These are phyloP conservation scores for Euphysa ruthae DNA, from an alignment of 30 jellyfish, hydroid and myxozoan genomes.

Conservation along the genomic window DNA sequence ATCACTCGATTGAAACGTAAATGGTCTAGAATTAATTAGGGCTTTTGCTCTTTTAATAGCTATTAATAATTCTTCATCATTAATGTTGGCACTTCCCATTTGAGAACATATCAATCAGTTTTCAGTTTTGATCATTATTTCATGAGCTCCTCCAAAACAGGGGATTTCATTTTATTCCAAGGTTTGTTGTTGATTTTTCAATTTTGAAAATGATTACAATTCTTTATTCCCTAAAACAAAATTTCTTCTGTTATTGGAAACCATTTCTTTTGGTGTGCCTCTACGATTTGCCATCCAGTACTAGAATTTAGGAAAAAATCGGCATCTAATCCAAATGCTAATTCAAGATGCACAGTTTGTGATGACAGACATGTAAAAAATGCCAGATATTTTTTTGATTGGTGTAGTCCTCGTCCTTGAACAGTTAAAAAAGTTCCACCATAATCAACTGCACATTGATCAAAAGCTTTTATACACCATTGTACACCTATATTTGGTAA, in stretches of 20 bases:
- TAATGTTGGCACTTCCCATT: neutral
- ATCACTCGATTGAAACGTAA: neutral
- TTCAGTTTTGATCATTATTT: neutral
- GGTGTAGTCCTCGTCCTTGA: conserved; percentile 6
- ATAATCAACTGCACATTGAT: neutral
- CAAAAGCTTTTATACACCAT: neutral
- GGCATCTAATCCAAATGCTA: conserved; percentile 16
- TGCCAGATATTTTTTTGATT: neutral
- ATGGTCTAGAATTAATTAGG: neutral
- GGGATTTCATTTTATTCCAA: too few species aligned
- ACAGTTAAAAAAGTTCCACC: conserved; percentile 5
- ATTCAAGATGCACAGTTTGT: conserved; percentile 20
- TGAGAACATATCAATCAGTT: neutral
- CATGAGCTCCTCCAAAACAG: conserved; percentile 1
- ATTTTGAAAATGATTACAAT: neutral
- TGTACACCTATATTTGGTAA: neutral
- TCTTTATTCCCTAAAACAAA: neutral
- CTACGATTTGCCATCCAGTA: neutral
- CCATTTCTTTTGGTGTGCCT: neutral
- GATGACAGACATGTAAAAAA: conserved; percentile 2
- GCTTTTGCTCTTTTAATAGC: neutral
- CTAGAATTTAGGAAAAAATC: conserved; percentile 10
- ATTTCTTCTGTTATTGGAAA: neutral
- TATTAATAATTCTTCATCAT: neutral
- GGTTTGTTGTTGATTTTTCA: neutral